phyloP scores from a whole-genome alignment of 2,888 invertebrate genomes.

The Frankliniella intonsa region DNA sequence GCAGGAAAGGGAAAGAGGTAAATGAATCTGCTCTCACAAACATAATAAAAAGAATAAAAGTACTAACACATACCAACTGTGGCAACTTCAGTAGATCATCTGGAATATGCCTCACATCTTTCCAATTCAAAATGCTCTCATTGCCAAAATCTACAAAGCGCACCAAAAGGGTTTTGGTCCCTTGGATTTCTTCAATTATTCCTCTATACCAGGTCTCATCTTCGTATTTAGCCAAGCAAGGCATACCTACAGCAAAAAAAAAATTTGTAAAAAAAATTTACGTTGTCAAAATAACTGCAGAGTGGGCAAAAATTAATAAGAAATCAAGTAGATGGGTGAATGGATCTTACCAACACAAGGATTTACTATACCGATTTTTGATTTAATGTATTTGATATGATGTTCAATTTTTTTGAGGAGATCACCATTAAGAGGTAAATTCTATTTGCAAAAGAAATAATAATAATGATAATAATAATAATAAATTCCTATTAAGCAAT shows the following conservation, averaged over 20 bases:
- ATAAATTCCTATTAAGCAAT: too few species aligned
- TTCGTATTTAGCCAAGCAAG: constrained; percentile 50
- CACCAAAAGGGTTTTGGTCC: constrained; percentile 47
- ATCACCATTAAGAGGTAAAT: too few species aligned
- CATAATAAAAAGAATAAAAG: neutral
- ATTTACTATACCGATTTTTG: constrained; percentile 44
- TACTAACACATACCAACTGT: constrained; percentile 48
- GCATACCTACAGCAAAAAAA: constrained; percentile 48
- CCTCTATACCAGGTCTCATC: constrained; percentile 60
- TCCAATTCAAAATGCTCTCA: constrained; percentile 50
- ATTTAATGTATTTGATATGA: too few species aligned
- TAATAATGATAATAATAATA: too few species aligned
- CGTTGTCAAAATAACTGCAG: too few species aligned
- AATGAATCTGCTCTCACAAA: neutral
- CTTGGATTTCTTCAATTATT: constrained; percentile 49
- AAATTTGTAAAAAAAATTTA: constrained; percentile 27
- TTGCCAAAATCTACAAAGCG: constrained; percentile 62
- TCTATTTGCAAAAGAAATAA: too few species aligned
- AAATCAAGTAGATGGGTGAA: constrained; percentile 30
- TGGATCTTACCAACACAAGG: constrained; percentile 52
- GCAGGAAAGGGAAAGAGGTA: neutral
- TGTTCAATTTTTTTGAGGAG: too few species aligned
- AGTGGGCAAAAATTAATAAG: neutral
- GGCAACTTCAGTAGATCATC: constrained; percentile 49
- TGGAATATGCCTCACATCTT: constrained; percentile 51